These are phyloP conservation scores for Pseudeuparius sepicola DNA, from an alignment of 2,888 invertebrate genomes.

Conservation along the genomic window DNA sequence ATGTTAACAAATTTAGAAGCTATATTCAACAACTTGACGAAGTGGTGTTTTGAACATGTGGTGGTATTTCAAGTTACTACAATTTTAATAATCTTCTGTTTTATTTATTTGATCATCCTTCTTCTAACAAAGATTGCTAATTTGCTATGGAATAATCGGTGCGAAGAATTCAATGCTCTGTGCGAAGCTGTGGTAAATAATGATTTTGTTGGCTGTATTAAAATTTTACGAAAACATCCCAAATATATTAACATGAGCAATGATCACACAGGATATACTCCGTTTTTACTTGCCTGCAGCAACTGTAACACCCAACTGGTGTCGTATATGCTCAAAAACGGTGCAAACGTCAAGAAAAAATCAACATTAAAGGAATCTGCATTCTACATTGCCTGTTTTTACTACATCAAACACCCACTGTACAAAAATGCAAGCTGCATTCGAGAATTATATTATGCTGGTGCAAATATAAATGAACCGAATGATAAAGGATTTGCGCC, in stretches of 20 bases:
- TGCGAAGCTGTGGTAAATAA: slow-evolving; percentile 20
- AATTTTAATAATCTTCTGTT: no score
- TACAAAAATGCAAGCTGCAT: slow-evolving; percentile 31
- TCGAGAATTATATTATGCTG: slow-evolving; percentile 31
- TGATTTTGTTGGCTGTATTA: slow-evolving; percentile 20
- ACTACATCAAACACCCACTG: slow-evolving; percentile 27
- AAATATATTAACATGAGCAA: slow-evolving; percentile 23
- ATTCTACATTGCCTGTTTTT: slow-evolving; percentile 31
- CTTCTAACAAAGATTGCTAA: no score
- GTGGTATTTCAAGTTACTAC: no score
- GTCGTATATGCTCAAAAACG: slow-evolving; percentile 28
- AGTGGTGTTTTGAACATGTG: no score
- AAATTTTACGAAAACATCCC: slow-evolving; percentile 24
- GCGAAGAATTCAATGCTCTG: no score
- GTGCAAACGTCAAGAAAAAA: slow-evolving; percentile 28
- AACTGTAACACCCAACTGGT: slow-evolving; percentile 31
- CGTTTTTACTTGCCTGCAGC: slow-evolving; percentile 30
- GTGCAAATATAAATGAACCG: slow-evolving; percentile 31
- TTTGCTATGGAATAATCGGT: no score
- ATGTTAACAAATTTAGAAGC: no score
- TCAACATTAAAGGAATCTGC: slow-evolving; percentile 31
- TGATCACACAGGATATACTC: slow-evolving; percentile 25
- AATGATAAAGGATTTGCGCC: slow-evolving; percentile 29
- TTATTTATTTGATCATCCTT: no score
- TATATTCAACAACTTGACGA: no score